phyloP scores from a whole-genome alignment of 2,888 invertebrate genomes.

The Nasonovia ribisnigri region DNA sequence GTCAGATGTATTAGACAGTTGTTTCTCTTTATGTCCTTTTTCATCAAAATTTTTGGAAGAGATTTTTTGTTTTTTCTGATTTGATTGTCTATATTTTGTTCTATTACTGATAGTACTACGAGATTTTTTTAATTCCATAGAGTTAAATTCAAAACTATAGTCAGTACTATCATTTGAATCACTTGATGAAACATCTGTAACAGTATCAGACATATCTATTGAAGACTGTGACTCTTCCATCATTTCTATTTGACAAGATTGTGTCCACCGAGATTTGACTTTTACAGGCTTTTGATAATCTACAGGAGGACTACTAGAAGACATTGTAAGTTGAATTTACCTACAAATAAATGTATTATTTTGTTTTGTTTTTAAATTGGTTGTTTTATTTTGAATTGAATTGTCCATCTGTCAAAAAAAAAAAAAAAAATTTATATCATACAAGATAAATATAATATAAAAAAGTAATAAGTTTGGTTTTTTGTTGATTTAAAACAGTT shows the following conservation, averaged over 20 bases:
- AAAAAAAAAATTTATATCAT: neutral
- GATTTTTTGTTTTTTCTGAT: neutral
- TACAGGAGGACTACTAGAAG: constrained; percentile 35
- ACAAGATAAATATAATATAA: neutral
- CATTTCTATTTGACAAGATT: constrained; percentile 83
- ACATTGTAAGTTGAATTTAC: constrained; percentile 4
- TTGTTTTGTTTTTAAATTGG: neutral
- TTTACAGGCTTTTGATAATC: constrained; percentile 77
- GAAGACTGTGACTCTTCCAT: constrained; percentile 59
- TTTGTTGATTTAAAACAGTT: neutral
- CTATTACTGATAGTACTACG: constrained; percentile 2
- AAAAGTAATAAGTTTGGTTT: neutral
- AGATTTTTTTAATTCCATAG: constrained; percentile 32
- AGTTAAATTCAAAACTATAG: constrained; percentile 25
- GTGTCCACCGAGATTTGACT: constrained; percentile 83
- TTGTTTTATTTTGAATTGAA: neutral
- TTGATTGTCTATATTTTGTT: constrained; percentile 28
- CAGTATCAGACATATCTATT: constrained; percentile 48
- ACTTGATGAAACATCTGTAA: constrained; percentile 47
- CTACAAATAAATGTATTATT: neutral
- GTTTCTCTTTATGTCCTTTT: neutral
- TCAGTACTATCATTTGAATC: constrained; percentile 47
- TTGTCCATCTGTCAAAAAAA: neutral
- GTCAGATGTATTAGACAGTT: neutral
- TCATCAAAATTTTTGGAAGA: constrained; percentile 1